Evolutionary conservation across 2,797 vertebrate genomes (phyloP), one percentile per base, ranked within the genome.

Genomic region (Aythya fuligula): DNA sequence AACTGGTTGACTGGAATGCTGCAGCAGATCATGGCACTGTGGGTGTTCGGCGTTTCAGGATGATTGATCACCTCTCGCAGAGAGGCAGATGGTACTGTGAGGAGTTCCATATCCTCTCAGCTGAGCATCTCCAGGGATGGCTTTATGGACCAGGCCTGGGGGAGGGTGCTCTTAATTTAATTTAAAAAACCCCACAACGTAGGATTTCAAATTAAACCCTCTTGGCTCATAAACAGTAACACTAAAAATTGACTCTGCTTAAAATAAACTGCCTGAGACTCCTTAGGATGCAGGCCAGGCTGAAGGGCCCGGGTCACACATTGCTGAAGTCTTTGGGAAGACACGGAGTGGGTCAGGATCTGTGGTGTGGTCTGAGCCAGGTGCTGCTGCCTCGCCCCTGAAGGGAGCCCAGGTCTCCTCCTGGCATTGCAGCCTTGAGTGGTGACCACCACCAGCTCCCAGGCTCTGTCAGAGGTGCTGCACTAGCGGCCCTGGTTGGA

Each of bases 51-150:
- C 78, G 58, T 95, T 90, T 84, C 91, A 90, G 76, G 66, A 88
- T 96, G 96, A 96, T 95, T 87, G 91, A 97, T 97, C 89, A 91
- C 87, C 69, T 92, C 85, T 93, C 3, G 1, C 69, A 81, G 90
- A 74, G 82, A 95, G 89, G 94, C 96, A 97, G 95, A 96, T 96
- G 95, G 97, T 90, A 70, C 69, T 5, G 27, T 87, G 93, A 96
- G 82, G 93, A 93, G 82, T 81, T 95, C 89, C 95, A 93, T 90
- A 95, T 92, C 87, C 86, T 95, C 90, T 95, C 94, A 76, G 58
- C 75, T 94, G 88, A 91, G 76, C 74, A 93, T 95, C 91, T 93
- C 75, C 3, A 7, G 92, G 86, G 91, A 86, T 65, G 87, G 65
- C 71, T 90, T 61, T 93, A 76, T 64, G 88, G 88, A 86, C 77